Percentiles rank a stretch among this genome's conserved stretches.
Evolutionary conservation across 1,140 invertebrate species (phyloP).

Genomic region (Drosophila cardini): DNA sequence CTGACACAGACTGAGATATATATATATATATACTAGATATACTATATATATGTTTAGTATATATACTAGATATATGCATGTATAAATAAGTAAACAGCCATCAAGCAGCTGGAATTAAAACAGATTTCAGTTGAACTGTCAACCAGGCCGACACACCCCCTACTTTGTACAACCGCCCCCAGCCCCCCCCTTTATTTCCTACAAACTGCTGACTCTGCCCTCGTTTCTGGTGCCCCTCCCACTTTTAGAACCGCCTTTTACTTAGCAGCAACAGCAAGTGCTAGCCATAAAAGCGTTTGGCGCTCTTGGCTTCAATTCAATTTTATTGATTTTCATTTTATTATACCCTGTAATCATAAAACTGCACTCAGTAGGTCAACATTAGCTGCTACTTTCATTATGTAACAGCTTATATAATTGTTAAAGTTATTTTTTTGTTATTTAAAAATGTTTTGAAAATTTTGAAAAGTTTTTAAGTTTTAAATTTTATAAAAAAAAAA

Average conservation of each 20-base stretch:
- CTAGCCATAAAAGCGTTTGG: conserved; percentile 71
- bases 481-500: neutral
- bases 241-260: neutral
- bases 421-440: too few species aligned
- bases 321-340: conserved; percentile 75
- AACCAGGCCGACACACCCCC: conserved; percentile 22
- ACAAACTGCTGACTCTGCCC: conserved; percentile 1
- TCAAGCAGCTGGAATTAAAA: conserved; percentile 67
- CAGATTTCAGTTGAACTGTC: conserved; percentile 62
- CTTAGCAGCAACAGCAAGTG: conserved; percentile 37
- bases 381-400: neutral
- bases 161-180: neutral
- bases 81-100: conserved; percentile 61
- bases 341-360: conserved; percentile 33
- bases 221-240: neutral
- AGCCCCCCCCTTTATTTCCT: neutral
- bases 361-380: conserved; percentile 4
- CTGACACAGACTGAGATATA: conserved; percentile 19
- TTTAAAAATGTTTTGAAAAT: neutral
- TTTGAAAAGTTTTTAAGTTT: neutral
- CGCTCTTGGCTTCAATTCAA: conserved; percentile 68
- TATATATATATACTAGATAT: neutral
- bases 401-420: conserved; percentile 1
- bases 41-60: neutral
- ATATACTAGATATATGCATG: conserved; percentile 14